Base-by-base conservation (phyloP, 2,888 invertebrate genomes). In the Beris chalybata region DNA sequence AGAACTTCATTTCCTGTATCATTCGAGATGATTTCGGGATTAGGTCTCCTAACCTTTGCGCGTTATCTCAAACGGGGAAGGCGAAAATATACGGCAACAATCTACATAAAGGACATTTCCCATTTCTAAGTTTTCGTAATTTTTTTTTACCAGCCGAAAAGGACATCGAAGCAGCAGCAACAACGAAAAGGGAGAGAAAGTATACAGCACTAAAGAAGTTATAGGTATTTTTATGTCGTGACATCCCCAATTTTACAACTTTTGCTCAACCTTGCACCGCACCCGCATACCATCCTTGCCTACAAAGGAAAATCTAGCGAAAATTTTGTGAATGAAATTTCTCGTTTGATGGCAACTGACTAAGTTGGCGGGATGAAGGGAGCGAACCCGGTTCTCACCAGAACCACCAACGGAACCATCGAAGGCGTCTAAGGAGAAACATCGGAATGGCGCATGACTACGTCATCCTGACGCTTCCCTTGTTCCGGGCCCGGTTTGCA, bases 321-420 rank as follows among this genome's bases (percentile, higher is more conserved):
- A n/a, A 68, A 50, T 68, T 68, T 68, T 68, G 68, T 68, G 68
- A 68, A 68, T 68, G 68, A 68, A 68, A 68, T 68, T 68, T 63
- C 22, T 38, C 11, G 52, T 45, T 64, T 29, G 59, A 29, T 29
- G 50, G 38, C 29, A 38, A 38, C 38, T 38, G 38, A 38, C 38
- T 38, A 38, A 38, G 52, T 15, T 15, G 38, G 7, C 30, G 58
- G 56, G n/a, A 54, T 30, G 43, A 64, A 64, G 55, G 53, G 22
- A 22, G 22, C 22, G 22, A 22, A 22, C 22, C 22, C 22, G 22
- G 54, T 61, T 52, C 31, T 5, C 11, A 12, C 13, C 61, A 32
- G 4, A 22, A 22, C 29, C 45, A 38, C 38, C 38, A 38, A 38
- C 38, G 38, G 38, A 38, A 38, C 9, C 22, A 9, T 11, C 31